Percentiles rank a stretch among this genome's conserved stretches.
phyloP scores from a whole-genome alignment of 2,888 invertebrate species.

The Erannis defoliaria region DNA sequence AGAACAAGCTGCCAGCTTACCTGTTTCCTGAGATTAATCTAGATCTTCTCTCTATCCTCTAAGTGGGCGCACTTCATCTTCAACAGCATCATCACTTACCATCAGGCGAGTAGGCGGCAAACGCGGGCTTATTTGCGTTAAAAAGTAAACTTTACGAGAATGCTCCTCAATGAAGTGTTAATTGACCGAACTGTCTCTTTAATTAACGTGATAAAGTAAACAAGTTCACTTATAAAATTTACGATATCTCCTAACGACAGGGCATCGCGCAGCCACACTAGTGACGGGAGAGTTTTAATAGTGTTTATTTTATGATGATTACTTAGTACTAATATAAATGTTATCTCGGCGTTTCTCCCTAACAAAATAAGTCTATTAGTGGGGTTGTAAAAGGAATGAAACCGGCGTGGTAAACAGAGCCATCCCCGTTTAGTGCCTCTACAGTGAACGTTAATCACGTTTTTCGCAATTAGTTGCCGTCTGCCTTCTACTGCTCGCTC shows the following conservation, averaged over 20 bases:
- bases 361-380: slow-evolving; percentile 80
- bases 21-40: too few relatives aligned
- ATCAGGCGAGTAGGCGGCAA: too few relatives aligned
- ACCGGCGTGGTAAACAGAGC: slow-evolving; percentile 72
- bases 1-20: too few relatives aligned
- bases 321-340: slow-evolving; percentile 71
- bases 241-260: slow-evolving; percentile 36
- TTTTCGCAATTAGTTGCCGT: slow-evolving; percentile 81
- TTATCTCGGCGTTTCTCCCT: slow-evolving; percentile 69
- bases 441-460: slow-evolving; percentile 81
- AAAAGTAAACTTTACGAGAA: background rate
- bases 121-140: too few relatives aligned
- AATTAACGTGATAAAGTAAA: slow-evolving; percentile 40
- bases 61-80: too few relatives aligned
- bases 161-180: slow-evolving; percentile 7
- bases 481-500: slow-evolving; percentile 70
- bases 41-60: too few relatives aligned
- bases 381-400: slow-evolving; percentile 75
- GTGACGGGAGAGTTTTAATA: slow-evolving; percentile 47
- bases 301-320: slow-evolving; percentile 72
- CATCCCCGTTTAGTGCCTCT: slow-evolving; percentile 75
- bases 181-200: slow-evolving; percentile 28
- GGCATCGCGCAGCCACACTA: slow-evolving; percentile 33
- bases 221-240: slow-evolving; percentile 39
- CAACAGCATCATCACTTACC: too few relatives aligned